Evolutionary conservation across 35 echinoderm and acorn worm species (phyloP), one percentile per base, ranked within the genome.

Genomic region (Eucidaris tribuloides): DNA sequence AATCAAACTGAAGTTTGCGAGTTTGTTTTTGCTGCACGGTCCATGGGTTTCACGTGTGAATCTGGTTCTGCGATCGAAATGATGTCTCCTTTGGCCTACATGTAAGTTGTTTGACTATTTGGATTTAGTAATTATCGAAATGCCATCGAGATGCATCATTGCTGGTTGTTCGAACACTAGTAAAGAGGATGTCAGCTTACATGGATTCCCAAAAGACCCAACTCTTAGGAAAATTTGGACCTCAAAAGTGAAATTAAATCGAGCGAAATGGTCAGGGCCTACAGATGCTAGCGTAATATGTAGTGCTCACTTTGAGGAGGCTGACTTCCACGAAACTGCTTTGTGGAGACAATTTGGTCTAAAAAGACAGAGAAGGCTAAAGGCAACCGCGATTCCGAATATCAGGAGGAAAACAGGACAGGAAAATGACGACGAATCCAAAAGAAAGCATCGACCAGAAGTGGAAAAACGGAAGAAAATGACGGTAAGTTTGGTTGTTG

Each of bases 151-250:
- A n/a, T 64, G 61, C 35, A 28, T 77, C 15, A 20, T 77, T 3
- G 71, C 39, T n/a, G 37, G 37, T 42, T 77, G 71, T 25, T 45
- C 39, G 20, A 77, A 77, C 28, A 77, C 71, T 42, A 1, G 0
- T 3, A 77, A 42, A 40, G 71, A 60, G 23, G 79, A 32, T 59
- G 25, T 58, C 15, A 58, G 46, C 2, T 15, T 81, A 35, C 79
- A 81, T 23, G 60, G 17, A 38, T 81, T 81, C 60, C 79, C 54
- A 3, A 59, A 81, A 81, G 79, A 81, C 32, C 31, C 32, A 0
- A 81, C 11, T 2, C 14, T 38, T 5, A 81, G 79, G 54, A 36
- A 57, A 81, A 81, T 81, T 33, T 81, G 79, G 79, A 81, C 79
- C 1, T 36, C 28, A 3, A 33, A 35, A 1, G 56, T 81, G 2